Evolutionary conservation across 2,113 vertebrate species (phyloP), one percentile per base, ranked within the genome.

Genomic region (Chunga burmeisteri): DNA sequence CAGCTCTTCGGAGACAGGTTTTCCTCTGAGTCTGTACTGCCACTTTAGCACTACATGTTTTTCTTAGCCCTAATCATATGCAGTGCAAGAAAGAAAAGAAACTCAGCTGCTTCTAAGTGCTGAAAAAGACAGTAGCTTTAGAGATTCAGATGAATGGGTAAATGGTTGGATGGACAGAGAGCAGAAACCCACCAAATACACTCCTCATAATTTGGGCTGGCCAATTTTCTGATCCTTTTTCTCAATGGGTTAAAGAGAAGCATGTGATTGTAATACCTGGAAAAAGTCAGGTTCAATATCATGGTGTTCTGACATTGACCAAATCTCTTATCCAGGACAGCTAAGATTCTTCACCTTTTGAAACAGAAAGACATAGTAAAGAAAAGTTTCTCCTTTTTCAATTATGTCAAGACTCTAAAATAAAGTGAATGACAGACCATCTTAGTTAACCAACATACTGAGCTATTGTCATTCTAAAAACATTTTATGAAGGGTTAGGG

Each of bases 31-130:
- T 97, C 96, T 97, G 95, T 96, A 96, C 96, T 94, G 90, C 94
- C 96, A 94, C 95, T 96, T 97, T 97, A 97, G 94, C 97, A 96
- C 96, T 97, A 96, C 94, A 94, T 96, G 95, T 97, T 97, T 97
- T 97, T 97, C 97, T 97, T 96, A 97, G 97, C 81, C 97, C 96
- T 97, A 97, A 97, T 96, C 88, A 97, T 96, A 97, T 97, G 96
- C 94, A 97, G 97, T 94, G 95, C 96, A 96, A 97, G 96, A 94
- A 97, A 95, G 94, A 91, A 96, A 95, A 94, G 94, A 93, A 94
- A 82, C 58, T 97, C 97, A 97, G 91, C 89, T 96, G 95, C 92
- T 95, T 96, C 85, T 63, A 77, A 95, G 85, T 88, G 63, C 79
- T 94, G 88, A 93, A 96, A 96, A 95, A 95, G 82, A 79, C 92